Conservation (phyloP, 2,888 invertebrate genomes). For the Chrysolina haemoptera region DNA sequence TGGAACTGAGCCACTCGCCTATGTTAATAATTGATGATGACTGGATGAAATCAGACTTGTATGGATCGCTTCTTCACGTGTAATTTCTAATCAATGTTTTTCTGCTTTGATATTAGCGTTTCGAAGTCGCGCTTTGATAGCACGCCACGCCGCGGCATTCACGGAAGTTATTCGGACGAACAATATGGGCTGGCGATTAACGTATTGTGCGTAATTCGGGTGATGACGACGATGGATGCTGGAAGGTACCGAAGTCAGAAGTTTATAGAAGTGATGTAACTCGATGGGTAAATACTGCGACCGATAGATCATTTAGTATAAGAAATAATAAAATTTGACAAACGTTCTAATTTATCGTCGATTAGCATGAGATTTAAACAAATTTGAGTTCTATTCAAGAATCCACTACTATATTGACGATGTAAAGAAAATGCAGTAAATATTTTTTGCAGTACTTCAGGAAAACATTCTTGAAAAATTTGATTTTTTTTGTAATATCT, state of each 20-base stretch:
- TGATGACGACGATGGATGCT: neutral
- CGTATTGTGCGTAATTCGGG: neutral
- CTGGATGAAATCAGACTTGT: slow-evolving; percentile 1
- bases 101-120: slow-evolving; percentile 8
- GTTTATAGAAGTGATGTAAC: neutral
- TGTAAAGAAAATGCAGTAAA: too few species aligned
- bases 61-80: slow-evolving; percentile 13
- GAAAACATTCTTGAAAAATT: too few species aligned
- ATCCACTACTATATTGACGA: too few species aligned
- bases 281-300: too few species aligned
- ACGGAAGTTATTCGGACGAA: neutral
- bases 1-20: neutral
- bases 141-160: neutral
- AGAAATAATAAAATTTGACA: too few species aligned
- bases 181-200: neutral
- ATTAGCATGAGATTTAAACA: too few species aligned
- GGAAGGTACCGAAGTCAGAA: neutral
- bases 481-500: too few species aligned
- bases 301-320: too few species aligned
- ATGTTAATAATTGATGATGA: slow-evolving; percentile 17
- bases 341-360: too few species aligned
- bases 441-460: too few species aligned
- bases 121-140: neutral
- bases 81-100: slow-evolving; percentile 20
- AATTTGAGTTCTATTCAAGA: too few species aligned